Percentiles rank a stretch among this genome's conserved stretches.
Conservation (phyloP, 2,888 invertebrate species). For the Clitarchus hookeri region DNA sequence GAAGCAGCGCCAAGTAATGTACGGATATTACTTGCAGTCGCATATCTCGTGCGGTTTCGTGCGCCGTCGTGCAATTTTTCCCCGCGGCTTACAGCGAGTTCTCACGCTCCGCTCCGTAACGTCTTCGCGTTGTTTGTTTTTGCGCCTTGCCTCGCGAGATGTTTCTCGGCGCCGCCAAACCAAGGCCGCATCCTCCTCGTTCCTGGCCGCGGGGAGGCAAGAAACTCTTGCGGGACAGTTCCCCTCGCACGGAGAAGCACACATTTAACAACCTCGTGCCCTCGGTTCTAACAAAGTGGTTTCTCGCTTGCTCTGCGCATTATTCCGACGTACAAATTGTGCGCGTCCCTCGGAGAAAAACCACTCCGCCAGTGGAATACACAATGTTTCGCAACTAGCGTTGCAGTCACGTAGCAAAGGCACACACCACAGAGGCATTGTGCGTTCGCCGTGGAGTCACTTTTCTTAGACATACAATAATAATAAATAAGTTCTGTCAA, state of each 20-base stretch:
- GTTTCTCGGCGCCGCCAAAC: background rate
- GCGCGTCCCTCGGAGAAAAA: background rate
- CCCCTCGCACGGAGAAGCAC: background rate
- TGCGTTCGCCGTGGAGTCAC: no score
- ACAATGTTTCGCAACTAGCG: background rate
- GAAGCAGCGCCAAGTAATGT: no score
- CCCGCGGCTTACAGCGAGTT: background rate
- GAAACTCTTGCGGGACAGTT: slow-evolving; percentile 7
- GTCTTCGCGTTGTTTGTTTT: background rate
- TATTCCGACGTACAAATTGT: background rate
- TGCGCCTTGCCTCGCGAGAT: background rate
- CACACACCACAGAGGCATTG: background rate
- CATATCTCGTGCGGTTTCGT: background rate
- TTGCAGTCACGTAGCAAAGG: background rate
- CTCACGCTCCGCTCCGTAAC: background rate
- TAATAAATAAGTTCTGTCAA: no score
- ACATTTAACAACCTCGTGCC: background rate
- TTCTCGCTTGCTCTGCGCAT: background rate
- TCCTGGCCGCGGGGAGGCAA: background rate
- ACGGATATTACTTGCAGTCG: background rate
- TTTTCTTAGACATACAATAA: no score
- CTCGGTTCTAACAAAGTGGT: background rate
- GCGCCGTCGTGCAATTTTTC: background rate
- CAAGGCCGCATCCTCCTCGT: background rate
- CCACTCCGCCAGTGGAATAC: background rate